Evolutionary conservation across 2,888 invertebrate genomes (phyloP).

Genomic region (Dasysyrphus albostriatus): DNA sequence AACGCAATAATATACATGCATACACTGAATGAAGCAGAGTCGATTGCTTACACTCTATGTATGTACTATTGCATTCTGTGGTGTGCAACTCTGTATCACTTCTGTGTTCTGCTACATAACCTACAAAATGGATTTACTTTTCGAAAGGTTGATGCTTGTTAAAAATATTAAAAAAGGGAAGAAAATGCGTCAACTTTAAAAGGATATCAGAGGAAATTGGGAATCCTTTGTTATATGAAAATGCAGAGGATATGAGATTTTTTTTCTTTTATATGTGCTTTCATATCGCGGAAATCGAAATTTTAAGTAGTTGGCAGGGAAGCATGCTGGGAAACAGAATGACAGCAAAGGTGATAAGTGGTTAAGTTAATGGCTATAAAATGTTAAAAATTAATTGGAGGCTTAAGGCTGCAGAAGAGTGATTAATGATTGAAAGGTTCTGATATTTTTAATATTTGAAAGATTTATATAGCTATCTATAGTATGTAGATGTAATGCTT

Average conservation of each 20-base stretch:
- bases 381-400: constrained; percentile 38
- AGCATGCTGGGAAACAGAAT: neutral
- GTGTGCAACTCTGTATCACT: neutral
- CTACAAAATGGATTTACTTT: constrained; percentile 58
- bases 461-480: neutral
- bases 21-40: constrained; percentile 34
- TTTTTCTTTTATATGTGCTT: neutral
- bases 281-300: constrained; percentile 50
- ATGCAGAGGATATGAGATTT: constrained; percentile 11
- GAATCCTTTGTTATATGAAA: constrained; percentile 47
- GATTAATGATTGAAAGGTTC: constrained; percentile 31
- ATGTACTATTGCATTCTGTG: constrained; percentile 6
- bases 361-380: constrained; percentile 30
- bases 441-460: neutral
- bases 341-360: constrained; percentile 20
- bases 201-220: constrained; percentile 59
- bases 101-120: neutral
- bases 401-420: neutral
- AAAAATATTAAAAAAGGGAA: neutral
- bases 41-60: constrained; percentile 36
- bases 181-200: constrained; percentile 52
- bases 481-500: neutral
- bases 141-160: constrained; percentile 57
- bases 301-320: constrained; percentile 20
- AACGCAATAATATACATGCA: neutral